Evolutionary conservation across 2,113 vertebrate genomes (phyloP).

Genomic region (cat (Felis catus)): DNA sequence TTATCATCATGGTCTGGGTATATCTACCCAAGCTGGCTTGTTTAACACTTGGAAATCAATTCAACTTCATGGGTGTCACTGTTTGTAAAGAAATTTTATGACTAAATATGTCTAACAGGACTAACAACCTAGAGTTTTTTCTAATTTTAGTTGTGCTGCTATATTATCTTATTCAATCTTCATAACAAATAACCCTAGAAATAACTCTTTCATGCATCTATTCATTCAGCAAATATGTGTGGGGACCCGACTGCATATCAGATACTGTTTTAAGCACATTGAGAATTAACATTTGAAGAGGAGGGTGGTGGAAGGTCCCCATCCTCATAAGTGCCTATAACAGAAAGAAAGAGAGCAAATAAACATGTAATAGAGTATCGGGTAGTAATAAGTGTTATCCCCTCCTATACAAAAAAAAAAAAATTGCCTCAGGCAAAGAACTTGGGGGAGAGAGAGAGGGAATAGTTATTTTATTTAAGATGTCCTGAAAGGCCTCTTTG

Average conservation of each 20-base stretch:
- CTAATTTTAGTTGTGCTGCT: neutral
- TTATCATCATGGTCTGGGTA: neutral
- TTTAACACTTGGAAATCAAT: slow-evolving; percentile 23
- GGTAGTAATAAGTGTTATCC: neutral
- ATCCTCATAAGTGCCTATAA: neutral
- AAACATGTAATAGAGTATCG: neutral
- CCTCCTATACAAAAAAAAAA: neutral
- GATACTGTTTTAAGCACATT: neutral
- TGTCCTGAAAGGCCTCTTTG: neutral
- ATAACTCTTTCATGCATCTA: neutral
- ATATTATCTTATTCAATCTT: neutral
- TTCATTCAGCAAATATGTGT: neutral
- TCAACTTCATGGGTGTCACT: neutral
- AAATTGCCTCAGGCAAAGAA: neutral
- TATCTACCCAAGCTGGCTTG: neutral
- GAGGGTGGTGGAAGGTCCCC: neutral
- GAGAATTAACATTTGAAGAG: neutral
- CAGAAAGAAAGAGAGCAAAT: neutral
- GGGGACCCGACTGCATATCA: neutral
- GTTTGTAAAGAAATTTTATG: neutral
- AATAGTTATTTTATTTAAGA: neutral
- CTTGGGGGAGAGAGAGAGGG: neutral
- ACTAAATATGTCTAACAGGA: neutral
- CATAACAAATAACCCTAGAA: neutral
- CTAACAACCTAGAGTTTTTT: neutral